Base-by-base conservation (phyloP, 30 jellyfish, hydroid and myxozoan species). In the Phacellophora camtschatica region DNA sequence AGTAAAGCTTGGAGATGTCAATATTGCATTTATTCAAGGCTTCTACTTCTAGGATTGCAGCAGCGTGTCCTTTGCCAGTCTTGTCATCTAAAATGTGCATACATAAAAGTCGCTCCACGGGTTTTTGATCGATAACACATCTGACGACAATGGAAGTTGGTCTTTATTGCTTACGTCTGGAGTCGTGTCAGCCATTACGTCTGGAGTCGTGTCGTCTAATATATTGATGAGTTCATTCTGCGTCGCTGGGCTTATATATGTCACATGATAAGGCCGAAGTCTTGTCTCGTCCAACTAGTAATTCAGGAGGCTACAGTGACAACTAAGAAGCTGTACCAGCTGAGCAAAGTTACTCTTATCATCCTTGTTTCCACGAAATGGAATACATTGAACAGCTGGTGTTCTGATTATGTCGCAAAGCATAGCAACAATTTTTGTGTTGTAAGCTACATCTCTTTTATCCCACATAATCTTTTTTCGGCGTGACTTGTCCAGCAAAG, bases 51-150 rank as follows among this genome's bases (percentile, higher is more conserved):
- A n/a, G 24, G 56, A 71, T 71, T n/a, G 54, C 85, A 28, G 57
- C 41, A 25, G 85, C 85, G 54, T 74, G 87, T 27, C 77, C 87
- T 54, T 54, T 55, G 55, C 77, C 87, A 27, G 77, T 50, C 64
- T 74, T 50, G 87, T 50, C 77, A 24, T 22, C 41, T 18, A 53
- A 30, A 31, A 9, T 68, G 1, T 22, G 74, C 48, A 37, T 4
- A 30, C 83, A 41, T 37, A 68, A 46, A 68, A 74, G 62, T 25
- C 87, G 50, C 34, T 50, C 77, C 61, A 74, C 77, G 32, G 77
- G 87, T 54, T 74, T 19, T 50, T 46, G 65, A 32, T 74, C 36
- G 24, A 74, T 22, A 34, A 74, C 77, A 42, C 55, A 74, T 55
- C 77, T 54, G 64, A 74, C 66, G 56, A 74, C 77, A 74, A 30